These are phyloP conservation scores for Phyllotreta striolata DNA, from an alignment of 2,888 invertebrate genomes.

Conservation along the genomic window DNA sequence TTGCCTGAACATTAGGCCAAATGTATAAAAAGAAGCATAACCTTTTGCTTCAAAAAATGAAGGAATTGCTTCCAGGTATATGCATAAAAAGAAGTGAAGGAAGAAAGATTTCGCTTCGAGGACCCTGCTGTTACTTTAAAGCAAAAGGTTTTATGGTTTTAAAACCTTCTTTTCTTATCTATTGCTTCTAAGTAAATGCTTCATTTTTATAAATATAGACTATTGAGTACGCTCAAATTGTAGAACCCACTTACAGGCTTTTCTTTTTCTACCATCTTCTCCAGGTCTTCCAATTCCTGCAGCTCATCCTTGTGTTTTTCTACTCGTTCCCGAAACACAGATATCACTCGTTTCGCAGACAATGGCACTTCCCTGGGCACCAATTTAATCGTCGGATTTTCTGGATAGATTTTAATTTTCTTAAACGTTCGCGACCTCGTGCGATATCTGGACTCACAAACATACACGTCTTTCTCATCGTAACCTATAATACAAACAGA, in stretches of 20 bases:
- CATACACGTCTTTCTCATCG: slow-evolving; percentile 92
- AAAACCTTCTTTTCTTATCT: too few species aligned
- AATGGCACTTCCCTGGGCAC: slow-evolving; percentile 76
- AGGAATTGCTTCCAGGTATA: too few species aligned
- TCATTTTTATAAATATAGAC: too few species aligned
- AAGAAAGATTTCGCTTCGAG: not conserved
- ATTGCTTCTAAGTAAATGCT: too few species aligned
- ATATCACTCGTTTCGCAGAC: slow-evolving; percentile 87
- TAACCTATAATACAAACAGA: slow-evolving; percentile 65
- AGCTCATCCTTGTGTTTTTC: slow-evolving; percentile 91
- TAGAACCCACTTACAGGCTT: slow-evolving; percentile 71
- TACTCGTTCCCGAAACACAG: slow-evolving; percentile 90
- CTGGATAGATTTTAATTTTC: slow-evolving; percentile 87
- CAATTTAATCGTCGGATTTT: slow-evolving; percentile 70
- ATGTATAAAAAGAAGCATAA: too few species aligned
- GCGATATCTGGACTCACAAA: slow-evolving; percentile 95
- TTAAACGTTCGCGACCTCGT: slow-evolving; percentile 87
- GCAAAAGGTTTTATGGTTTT: too few species aligned
- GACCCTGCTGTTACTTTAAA: too few species aligned
- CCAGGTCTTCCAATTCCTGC: slow-evolving; percentile 83
- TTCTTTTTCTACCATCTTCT: slow-evolving; percentile 84
- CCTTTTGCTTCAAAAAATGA: too few species aligned
- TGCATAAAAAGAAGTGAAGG: not conserved
- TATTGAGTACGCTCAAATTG: slow-evolving; percentile 9
- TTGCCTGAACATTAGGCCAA: too few species aligned